These are phyloP conservation scores for Dromaius novaehollandiae DNA, from an alignment of 2,113 vertebrate genomes.

Conservation along the genomic window DNA sequence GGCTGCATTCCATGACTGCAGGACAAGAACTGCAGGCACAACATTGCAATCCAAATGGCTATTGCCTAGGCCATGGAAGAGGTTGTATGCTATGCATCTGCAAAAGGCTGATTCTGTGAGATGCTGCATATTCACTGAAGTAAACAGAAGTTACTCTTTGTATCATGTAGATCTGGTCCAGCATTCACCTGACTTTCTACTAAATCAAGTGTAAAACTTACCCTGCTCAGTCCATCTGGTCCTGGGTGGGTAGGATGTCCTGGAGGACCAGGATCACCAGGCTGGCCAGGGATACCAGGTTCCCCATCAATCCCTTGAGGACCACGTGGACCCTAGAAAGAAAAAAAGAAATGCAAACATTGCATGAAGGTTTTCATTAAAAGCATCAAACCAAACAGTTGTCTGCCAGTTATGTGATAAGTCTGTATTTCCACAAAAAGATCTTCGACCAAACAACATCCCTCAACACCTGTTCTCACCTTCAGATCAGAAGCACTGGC, in stretches of 20 bases:
- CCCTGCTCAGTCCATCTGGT: conserved; percentile 81
- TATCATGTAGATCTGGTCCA: not conserved
- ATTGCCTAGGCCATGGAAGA: not conserved
- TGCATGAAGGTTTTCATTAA: not conserved
- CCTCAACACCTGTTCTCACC: not conserved
- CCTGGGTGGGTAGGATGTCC: conserved; percentile 88
- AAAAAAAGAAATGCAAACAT: not conserved
- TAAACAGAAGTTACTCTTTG: not conserved
- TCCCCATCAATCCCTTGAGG: conserved; percentile 91
- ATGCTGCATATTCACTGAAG: not conserved
- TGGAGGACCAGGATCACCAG: conserved; percentile 92
- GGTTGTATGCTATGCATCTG: not conserved
- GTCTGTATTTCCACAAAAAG: not conserved
- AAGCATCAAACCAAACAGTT: not conserved
- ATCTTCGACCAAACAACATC: not conserved
- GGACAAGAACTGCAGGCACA: not conserved
- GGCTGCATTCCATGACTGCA: not conserved
- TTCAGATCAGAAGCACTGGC: not conserved
- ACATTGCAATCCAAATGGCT: accelerated
- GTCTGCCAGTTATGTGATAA: not conserved
- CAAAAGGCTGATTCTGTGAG: not conserved
- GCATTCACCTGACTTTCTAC: not conserved
- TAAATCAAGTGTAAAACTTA: conserved; percentile 39
- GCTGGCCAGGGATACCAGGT: conserved; percentile 93
- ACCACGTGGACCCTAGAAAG: conserved; percentile 87